Conservation (phyloP, 2,888 invertebrate species). For the Tipula helvola region DNA sequence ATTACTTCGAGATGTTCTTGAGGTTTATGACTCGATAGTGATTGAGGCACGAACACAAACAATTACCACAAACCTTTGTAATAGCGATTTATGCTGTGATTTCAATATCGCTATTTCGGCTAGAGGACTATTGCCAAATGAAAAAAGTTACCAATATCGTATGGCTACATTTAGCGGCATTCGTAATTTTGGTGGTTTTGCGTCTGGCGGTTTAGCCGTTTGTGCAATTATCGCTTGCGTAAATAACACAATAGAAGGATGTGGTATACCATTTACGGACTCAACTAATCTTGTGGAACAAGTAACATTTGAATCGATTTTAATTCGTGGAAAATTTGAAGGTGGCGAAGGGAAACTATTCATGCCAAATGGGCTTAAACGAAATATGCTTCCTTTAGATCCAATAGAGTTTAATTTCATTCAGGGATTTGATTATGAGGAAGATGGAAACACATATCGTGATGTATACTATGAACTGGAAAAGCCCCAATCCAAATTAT, state of each 20-base stretch:
- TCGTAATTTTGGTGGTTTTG: slow-evolving; percentile 25
- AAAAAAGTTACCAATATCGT: slow-evolving; percentile 25
- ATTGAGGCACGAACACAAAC: not conserved
- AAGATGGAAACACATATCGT: not conserved
- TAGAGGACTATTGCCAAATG: not conserved
- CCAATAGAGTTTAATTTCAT: not conserved
- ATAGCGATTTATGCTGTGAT: not conserved
- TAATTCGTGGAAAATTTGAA: not conserved
- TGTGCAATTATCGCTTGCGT: slow-evolving; percentile 33
- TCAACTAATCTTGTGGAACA: not conserved
- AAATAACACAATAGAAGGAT: slow-evolving; percentile 23
- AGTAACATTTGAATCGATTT: not conserved
- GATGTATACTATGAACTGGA: not conserved
- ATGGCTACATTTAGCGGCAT: slow-evolving; percentile 30
- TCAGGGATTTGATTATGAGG: not conserved
- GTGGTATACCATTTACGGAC: slow-evolving; percentile 28
- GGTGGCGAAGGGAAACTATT: not conserved
- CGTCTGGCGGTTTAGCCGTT: slow-evolving; percentile 28
- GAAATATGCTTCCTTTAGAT: not conserved
- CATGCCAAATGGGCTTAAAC: not conserved
- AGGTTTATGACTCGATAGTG: not conserved
- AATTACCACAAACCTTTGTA: not conserved
- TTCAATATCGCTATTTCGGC: not conserved
- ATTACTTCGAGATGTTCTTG: not conserved
- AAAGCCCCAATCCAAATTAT: not conserved